Conservation (phyloP, 2,113 vertebrate genomes). For the Eretmochelys imbricata region DNA sequence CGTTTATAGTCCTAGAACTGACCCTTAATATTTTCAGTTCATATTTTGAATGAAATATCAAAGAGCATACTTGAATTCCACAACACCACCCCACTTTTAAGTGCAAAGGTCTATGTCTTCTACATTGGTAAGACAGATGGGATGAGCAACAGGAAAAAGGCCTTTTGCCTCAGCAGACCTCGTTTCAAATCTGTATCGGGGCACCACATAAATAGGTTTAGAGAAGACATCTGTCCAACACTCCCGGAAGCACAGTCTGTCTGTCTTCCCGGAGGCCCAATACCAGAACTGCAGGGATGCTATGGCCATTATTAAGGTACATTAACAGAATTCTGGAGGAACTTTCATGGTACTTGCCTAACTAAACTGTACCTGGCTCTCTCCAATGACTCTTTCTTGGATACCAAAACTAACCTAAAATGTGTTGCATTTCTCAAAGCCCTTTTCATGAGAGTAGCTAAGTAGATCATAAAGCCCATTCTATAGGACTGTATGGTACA, state of each 20-base stretch:
- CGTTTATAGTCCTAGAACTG: neutral
- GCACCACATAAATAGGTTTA: fast-evolving
- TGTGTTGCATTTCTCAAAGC: neutral
- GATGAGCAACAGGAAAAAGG: neutral
- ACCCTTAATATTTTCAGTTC: neutral
- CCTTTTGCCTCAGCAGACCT: neutral
- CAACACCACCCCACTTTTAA: neutral
- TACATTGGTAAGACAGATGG: neutral
- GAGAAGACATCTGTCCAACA: neutral
- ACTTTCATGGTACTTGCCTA: neutral
- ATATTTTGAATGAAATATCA: neutral
- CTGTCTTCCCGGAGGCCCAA: neutral
- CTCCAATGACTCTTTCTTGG: neutral
- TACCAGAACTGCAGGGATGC: fast-evolving
- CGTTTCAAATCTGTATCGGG: neutral
- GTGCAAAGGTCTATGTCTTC: neutral
- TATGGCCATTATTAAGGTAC: neutral
- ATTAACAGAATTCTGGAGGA: neutral
- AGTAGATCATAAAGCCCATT: neutral
- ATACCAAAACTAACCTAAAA: neutral
- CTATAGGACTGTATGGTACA: neutral
- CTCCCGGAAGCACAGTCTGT: fast-evolving
- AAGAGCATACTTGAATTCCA: neutral
- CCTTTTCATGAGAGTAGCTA: neutral
- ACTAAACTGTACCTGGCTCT: neutral